A percentile compares a stretch with the other conserved stretches of the same genome.
These are phyloP conservation scores for Fragum whitleyi DNA, from an alignment of 2,888 invertebrate genomes.

Conservation along the genomic window DNA sequence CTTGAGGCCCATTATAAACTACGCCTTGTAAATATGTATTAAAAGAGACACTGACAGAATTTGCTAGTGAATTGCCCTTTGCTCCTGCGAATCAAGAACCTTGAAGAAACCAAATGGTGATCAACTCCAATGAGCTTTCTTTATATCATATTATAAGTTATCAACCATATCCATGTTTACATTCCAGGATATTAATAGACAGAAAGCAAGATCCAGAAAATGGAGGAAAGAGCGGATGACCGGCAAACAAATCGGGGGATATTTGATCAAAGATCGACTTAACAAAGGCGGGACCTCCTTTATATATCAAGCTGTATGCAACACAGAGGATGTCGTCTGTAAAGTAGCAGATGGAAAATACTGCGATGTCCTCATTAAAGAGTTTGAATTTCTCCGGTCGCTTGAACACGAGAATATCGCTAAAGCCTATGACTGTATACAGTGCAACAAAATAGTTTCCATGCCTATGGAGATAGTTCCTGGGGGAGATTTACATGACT, in stretches of 20 bases:
- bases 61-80: no score
- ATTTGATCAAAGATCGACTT: constrained; percentile 34
- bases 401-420: constrained; percentile 53
- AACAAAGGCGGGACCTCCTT: constrained; percentile 53
- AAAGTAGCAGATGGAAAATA: constrained; percentile 63
- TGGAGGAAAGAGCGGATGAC: constrained; percentile 60
- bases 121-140: no score
- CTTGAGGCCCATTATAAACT: no score
- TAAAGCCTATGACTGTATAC: constrained; percentile 55
- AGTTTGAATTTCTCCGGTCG: constrained; percentile 49
- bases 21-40: no score
- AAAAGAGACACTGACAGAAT: no score
- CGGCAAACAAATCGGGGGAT: constrained; percentile 53
- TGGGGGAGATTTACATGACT: constrained; percentile 57
- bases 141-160: no score
- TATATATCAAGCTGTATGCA: constrained; percentile 37
- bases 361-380: constrained; percentile 46
- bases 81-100: no score
- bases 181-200: constrained; percentile 39
- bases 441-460: constrained; percentile 53
- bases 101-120: no score
- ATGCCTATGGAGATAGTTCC: constrained; percentile 53
- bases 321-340: constrained; percentile 31
- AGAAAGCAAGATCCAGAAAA: constrained; percentile 53
- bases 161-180: no score